A percentile compares a stretch with the other conserved stretches of the same genome.
phyloP scores from a whole-genome alignment of 2,888 invertebrate species.

The Nomada fabriciana region DNA sequence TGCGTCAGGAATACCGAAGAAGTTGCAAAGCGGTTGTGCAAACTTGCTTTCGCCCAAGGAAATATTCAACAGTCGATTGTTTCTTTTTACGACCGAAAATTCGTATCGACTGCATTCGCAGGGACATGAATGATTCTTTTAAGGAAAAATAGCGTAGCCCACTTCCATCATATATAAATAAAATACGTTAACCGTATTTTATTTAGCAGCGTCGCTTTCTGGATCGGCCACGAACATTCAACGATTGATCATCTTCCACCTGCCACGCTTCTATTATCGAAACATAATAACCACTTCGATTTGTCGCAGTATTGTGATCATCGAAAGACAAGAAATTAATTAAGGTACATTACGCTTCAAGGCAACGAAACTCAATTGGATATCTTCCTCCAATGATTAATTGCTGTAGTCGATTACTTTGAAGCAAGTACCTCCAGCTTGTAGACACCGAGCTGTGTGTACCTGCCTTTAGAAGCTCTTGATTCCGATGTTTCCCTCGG shows the following conservation, averaged over 20 bases:
- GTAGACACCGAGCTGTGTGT: neutral
- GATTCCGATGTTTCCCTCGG: neutral
- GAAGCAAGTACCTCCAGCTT: neutral
- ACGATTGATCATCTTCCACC: constrained; percentile 9
- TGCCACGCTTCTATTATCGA: neutral
- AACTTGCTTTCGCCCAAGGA: neutral
- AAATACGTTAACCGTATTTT: neutral
- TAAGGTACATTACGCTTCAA: neutral
- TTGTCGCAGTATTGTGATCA: neutral
- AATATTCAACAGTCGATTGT: constrained; percentile 18
- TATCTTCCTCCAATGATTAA: neutral
- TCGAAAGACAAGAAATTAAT: neutral
- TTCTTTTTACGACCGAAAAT: constrained; percentile 20
- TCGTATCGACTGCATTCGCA: constrained; percentile 21
- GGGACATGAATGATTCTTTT: constrained; percentile 24
- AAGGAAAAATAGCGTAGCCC: neutral
- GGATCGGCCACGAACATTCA: neutral
- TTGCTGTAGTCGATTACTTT: neutral
- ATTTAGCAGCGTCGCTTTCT: neutral
- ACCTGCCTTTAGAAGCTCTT: neutral
- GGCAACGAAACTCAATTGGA: neutral
- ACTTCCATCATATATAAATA: too few relatives aligned
- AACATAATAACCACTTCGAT: neutral
- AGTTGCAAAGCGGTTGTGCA: constrained; percentile 18
- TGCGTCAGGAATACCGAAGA: constrained; percentile 46